These are phyloP conservation scores for Drosophila tripunctata DNA, from an alignment of 2,888 invertebrate species.

Conservation along the genomic window DNA sequence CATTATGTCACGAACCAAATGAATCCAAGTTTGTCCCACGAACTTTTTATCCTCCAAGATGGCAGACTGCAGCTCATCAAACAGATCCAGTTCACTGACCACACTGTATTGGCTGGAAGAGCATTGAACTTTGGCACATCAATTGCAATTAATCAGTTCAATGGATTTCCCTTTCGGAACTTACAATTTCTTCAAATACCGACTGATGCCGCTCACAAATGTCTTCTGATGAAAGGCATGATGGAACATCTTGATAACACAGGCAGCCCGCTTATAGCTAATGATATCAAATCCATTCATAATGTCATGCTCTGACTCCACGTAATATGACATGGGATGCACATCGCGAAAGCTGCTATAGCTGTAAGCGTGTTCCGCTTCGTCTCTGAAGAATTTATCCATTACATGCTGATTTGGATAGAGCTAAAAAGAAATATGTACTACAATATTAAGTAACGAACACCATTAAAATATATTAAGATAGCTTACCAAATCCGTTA, in stretches of 20 bases:
- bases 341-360: conserved; percentile 72
- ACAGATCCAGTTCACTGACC: conserved; percentile 81
- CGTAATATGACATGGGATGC: conserved; percentile 80
- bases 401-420: conserved; percentile 88
- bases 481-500: conserved; percentile 77
- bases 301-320: conserved; percentile 79
- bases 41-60: conserved; percentile 64
- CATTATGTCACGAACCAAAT: conserved; percentile 85
- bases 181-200: conserved; percentile 81
- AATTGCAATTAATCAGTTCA: conserved; percentile 77
- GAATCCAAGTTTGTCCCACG: conserved; percentile 56
- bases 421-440: conserved; percentile 84
- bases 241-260: conserved; percentile 83
- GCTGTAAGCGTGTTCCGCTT: conserved; percentile 72
- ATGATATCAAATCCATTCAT: conserved; percentile 86
- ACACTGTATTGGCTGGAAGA: conserved; percentile 79
- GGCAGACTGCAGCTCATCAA: conserved; percentile 72
- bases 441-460: neutral
- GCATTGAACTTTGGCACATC: conserved; percentile 76
- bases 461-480: neutral
- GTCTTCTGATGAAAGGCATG: conserved; percentile 81
- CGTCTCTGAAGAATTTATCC: conserved; percentile 86
- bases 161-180: conserved; percentile 49
- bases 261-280: conserved; percentile 87
- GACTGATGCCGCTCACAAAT: conserved; percentile 74